A percentile compares a stretch with the other conserved stretches of the same genome.
phyloP scores from a whole-genome alignment of 2,113 vertebrate genomes.

The Cyphomyrus discorhynchus region DNA sequence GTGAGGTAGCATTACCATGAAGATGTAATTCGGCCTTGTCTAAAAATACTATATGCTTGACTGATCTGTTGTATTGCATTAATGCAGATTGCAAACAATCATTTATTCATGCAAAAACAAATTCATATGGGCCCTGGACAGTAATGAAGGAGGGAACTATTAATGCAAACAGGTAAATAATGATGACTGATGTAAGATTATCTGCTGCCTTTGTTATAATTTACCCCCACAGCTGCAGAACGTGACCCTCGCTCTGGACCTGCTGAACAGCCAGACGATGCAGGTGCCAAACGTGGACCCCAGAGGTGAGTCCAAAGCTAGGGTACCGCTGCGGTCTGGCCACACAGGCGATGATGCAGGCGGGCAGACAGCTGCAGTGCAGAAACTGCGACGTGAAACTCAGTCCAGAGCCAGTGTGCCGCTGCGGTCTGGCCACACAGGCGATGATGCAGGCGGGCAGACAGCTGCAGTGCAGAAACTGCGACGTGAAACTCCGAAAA shows the following conservation, averaged over 20 bases:
- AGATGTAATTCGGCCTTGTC: neutral
- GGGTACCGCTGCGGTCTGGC: neutral
- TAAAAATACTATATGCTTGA: neutral
- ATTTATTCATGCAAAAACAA: neutral
- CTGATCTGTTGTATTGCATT: neutral
- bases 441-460: neutral
- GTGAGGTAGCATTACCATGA: neutral
- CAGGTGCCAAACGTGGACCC: constrained; percentile 59
- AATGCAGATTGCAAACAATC: neutral
- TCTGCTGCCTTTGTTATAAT: neutral
- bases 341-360: neutral
- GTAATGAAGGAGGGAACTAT: neutral
- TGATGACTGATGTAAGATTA: neutral
- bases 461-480: neutral
- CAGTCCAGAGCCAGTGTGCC: constrained; percentile 20
- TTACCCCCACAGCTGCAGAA: constrained; percentile 71
- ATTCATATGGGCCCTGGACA: neutral
- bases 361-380: neutral
- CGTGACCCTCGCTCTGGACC: constrained; percentile 73
- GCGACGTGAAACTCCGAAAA: neutral
- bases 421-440: neutral
- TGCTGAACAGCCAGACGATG: constrained; percentile 67
- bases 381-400: neutral
- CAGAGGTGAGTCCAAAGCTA: constrained; percentile 63
- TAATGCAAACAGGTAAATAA: neutral